These are phyloP conservation scores for Palythoa grandiflora DNA, from an alignment of 92 coral and sea anemone species.

Conservation along the genomic window DNA sequence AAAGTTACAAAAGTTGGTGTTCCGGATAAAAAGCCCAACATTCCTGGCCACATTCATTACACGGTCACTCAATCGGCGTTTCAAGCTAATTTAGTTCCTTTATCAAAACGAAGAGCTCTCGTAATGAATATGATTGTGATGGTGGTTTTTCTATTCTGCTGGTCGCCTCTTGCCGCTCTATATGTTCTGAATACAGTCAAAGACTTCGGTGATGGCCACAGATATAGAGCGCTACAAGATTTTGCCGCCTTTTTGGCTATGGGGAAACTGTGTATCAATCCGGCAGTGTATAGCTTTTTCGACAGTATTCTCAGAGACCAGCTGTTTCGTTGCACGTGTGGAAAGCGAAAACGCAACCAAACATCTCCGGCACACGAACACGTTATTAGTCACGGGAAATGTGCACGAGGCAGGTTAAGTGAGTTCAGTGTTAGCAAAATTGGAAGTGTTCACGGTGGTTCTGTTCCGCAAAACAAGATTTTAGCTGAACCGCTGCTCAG, in stretches of 20 bases:
- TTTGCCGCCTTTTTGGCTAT: conserved; percentile 87
- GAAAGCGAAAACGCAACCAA: conserved; percentile 51
- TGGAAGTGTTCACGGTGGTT: conserved; percentile 37
- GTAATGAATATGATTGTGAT: conserved; percentile 97
- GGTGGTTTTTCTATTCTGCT: conserved; percentile 90
- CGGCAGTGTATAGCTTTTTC: conserved; percentile 93
- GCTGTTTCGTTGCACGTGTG: conserved; percentile 74
- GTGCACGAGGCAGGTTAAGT: conserved; percentile 84
- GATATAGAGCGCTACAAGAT: conserved; percentile 78
- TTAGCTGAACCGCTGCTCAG: conserved; percentile 78
- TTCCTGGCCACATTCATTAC: conserved; percentile 74
- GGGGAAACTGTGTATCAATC: conserved; percentile 90
- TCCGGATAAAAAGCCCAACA: conserved; percentile 56
- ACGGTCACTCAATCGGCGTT: conserved; percentile 75
- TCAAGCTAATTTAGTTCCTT: conserved; percentile 87
- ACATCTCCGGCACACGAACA: conserved; percentile 62
- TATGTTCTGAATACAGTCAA: conserved; percentile 72
- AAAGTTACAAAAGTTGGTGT: conserved; percentile 56
- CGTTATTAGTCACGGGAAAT: conserved; percentile 71
- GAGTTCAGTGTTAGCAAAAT: conserved; percentile 93
- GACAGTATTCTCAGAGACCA: conserved; percentile 91
- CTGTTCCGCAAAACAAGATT: conserved; percentile 25
- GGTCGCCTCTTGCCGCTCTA: conserved; percentile 90
- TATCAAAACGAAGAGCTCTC: conserved; percentile 94
- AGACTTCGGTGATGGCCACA: conserved; percentile 55